Conservation (phyloP, 2,888 invertebrate genomes). For the Celastrina argiolus region DNA sequence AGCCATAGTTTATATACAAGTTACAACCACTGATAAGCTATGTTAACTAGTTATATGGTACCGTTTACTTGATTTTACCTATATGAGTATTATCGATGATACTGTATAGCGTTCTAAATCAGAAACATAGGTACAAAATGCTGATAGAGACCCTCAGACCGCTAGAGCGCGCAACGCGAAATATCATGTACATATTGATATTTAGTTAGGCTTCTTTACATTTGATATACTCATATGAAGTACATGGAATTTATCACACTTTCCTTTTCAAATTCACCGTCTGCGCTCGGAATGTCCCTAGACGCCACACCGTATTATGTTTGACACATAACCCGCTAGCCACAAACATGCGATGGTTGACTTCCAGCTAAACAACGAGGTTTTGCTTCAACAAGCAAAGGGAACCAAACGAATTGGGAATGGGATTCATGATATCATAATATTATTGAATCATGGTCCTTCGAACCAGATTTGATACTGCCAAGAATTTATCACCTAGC, state of each 20-base stretch:
- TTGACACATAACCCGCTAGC: slow-evolving; percentile 11
- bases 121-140: too few relatives aligned
- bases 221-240: not conserved
- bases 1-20: too few relatives aligned
- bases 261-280: slow-evolving; percentile 18
- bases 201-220: not conserved
- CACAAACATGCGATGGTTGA: slow-evolving; percentile 8
- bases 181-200: not conserved
- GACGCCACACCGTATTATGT: slow-evolving; percentile 9
- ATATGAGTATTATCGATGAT: too few relatives aligned
- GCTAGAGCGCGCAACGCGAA: too few relatives aligned
- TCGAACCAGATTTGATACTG: not conserved
- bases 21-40: too few relatives aligned
- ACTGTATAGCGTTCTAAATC: too few relatives aligned
- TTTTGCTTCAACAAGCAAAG: not conserved
- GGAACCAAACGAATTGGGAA: not conserved
- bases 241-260: slow-evolving; percentile 12
- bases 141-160: too few relatives aligned
- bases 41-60: too few relatives aligned
- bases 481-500: not conserved
- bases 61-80: too few relatives aligned
- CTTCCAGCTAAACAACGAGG: slow-evolving; percentile 11
- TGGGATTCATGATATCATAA: not conserved
- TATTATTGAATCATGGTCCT: not conserved
- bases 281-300: not conserved